phyloP scores from a whole-genome alignment of 2,888 invertebrate genomes.

The Cryptocheilus praepositus region DNA sequence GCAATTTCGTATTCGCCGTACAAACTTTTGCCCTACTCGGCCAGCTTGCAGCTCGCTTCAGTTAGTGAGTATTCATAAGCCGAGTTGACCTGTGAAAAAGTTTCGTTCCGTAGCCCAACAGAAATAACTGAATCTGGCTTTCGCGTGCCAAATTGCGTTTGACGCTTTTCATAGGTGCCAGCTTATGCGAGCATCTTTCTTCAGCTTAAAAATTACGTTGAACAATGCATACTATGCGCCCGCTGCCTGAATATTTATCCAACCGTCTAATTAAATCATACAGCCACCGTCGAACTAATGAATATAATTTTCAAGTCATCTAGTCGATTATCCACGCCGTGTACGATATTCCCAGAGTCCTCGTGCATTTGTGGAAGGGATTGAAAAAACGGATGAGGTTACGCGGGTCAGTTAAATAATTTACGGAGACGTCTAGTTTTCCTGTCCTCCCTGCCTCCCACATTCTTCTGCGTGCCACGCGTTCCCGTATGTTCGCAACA shows the following conservation, averaged over 20 bases:
- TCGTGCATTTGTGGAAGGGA: neutral
- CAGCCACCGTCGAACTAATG: too few species aligned
- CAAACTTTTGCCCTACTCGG: conserved; percentile 23
- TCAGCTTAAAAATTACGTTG: neutral
- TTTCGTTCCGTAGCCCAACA: neutral
- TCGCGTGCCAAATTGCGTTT: too few species aligned
- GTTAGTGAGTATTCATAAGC: conserved; percentile 52
- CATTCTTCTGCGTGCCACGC: neutral
- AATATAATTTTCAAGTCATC: too few species aligned
- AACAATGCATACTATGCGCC: neutral
- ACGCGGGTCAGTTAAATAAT: neutral
- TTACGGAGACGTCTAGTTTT: neutral
- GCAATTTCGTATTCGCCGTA: conserved; percentile 37
- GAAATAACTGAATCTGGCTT: too few species aligned
- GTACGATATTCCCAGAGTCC: too few species aligned
- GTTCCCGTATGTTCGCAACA: neutral
- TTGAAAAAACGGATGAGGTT: neutral
- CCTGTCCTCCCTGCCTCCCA: neutral
- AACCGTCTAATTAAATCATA: too few species aligned
- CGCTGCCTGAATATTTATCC: too few species aligned
- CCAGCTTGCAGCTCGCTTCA: neutral
- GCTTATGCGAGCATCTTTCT: neutral
- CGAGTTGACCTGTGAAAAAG: conserved; percentile 26
- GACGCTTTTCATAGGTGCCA: too few species aligned
- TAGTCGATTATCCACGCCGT: too few species aligned